Base-by-base conservation (phyloP, 2,888 invertebrate genomes). In the Lucinisca nassula region DNA sequence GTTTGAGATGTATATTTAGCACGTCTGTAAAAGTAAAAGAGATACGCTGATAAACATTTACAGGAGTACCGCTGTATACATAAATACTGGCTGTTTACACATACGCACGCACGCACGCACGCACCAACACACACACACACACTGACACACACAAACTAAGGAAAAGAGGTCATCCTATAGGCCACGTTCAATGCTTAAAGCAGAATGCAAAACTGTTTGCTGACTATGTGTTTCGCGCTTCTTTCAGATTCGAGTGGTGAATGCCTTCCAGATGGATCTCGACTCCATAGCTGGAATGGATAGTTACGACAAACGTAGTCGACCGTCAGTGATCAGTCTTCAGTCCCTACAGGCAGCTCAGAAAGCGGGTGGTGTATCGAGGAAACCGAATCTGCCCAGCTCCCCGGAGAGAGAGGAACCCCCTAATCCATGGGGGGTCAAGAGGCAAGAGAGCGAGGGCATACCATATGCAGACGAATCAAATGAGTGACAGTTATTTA, bases 181-280 rank as follows among this genome's bases (percentile, higher is more conserved):
- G n/a, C n/a, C n/a, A n/a, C n/a, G n/a, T n/a, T n/a, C n/a, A n/a
- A n/a, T n/a, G n/a, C n/a, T n/a, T n/a, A n/a, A n/a, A n/a, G n/a
- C n/a, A n/a, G n/a, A n/a, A n/a, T n/a, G n/a, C n/a, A n/a, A n/a
- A n/a, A n/a, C n/a, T n/a, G n/a, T n/a, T n/a, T n/a, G n/a, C n/a
- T n/a, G n/a, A n/a, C n/a, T n/a, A n/a, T n/a, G n/a, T n/a, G n/a
- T n/a, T n/a, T n/a, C n/a, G n/a, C n/a, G n/a, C n/a, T n/a, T 93
- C 82, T 91, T 96, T 97, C 98, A 99, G 99, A 99, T 99, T 97
- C 99, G 99, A 97, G 99, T 99, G 97, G 99, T 99, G 97, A 99
- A 99, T 97, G 99, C 99, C 97, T 99, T 99, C 98, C 99, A 95
- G 92, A 94, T 94, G 94, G 95, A 95, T 88, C 89, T 95, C 88